Base-by-base conservation (phyloP, 2,888 invertebrate genomes). In the Platycheirus rosarum region DNA sequence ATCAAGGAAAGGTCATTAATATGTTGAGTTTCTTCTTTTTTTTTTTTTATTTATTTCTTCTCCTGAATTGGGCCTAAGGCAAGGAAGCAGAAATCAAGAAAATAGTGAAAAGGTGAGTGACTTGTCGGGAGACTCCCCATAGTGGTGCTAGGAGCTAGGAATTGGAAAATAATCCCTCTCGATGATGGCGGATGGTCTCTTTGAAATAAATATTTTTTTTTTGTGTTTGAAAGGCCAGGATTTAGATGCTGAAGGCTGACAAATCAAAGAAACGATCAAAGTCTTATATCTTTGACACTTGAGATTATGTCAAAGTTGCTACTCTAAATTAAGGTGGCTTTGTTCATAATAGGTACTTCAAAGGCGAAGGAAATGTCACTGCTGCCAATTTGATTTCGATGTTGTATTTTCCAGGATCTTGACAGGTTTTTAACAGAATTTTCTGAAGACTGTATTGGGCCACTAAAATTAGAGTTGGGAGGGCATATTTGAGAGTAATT, bases 1-100 rank as follows among this genome's bases (percentile, higher is more conserved):
- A 70, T 66, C 65, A 48, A 76, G 53, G 76, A 60, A 66, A 76
- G 70, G 80, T 77, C 82, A 77, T 77, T 77, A 82, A 82, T 82
- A 71, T 71, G 40, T 73, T 80, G 70, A 60, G 29, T 26, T 49
- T 55, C 29, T 6, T 13, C 13, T 46, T 5, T 18, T 66, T 63
- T 9, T 60, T 44, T 44, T 66, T 37, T 40, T 6, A n/a, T n/a
- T n/a, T n/a, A n/a, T 3, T 37, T 55, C 23, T 40, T 29, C 42
- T 29, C 18, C 18, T 63, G 46, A 55, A 68, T 77, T 76, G 46
- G 66, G 46, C 44, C 60, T 20, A 68, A 63, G 46, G 14, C 37
- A 13, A 5, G 13, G 35, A 18, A 49, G 16, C 46, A 55, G 48
- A 13, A 49, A 55, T 44, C 49, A 29, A 55, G 26, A 13, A 2